These are phyloP conservation scores for Danaus plexippus DNA, from an alignment of 1,140 invertebrate species.

Conservation along the genomic window DNA sequence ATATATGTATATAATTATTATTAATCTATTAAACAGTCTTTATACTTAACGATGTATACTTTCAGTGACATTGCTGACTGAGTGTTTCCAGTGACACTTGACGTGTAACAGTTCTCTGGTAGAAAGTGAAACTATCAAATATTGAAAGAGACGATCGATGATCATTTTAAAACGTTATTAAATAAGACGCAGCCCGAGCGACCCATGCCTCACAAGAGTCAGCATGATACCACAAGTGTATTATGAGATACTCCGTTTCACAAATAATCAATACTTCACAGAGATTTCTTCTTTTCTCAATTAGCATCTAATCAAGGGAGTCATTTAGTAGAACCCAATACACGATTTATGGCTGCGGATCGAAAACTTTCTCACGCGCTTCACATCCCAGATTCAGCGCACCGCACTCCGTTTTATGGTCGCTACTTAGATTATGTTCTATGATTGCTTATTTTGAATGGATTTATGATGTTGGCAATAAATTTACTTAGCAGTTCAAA, in stretches of 20 bases:
- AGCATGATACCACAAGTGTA: constrained; percentile 27
- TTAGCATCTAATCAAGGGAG: constrained; percentile 60
- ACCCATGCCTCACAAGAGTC: constrained; percentile 14
- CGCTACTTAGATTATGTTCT: constrained; percentile 28
- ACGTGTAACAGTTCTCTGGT: constrained; percentile 25
- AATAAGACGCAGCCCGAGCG: constrained; percentile 29
- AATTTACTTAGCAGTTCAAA: constrained; percentile 5
- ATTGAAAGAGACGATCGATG: constrained; percentile 60
- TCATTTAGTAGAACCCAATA: constrained; percentile 49
- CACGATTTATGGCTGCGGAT: constrained; percentile 45
- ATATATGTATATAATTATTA: too few species aligned
- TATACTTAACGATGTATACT: too few species aligned
- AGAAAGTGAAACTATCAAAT: constrained; percentile 63
- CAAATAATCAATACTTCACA: constrained; percentile 24
- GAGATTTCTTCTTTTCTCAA: constrained; percentile 55
- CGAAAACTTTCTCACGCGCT: constrained; percentile 53
- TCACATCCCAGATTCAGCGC: constrained; percentile 38
- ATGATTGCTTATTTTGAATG: constrained; percentile 24
- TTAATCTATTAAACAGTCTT: too few species aligned
- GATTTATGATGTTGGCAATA: constrained; percentile 19
- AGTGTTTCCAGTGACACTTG: constrained; percentile 3
- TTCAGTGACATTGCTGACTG: neutral
- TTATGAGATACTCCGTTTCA: constrained; percentile 30
- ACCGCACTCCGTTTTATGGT: constrained; percentile 31
- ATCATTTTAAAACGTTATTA: constrained; percentile 40